Percentiles rank a stretch among this genome's conserved stretches.
phyloP scores from a whole-genome alignment of 2,888 invertebrate species.

The Griposia aprilina region DNA sequence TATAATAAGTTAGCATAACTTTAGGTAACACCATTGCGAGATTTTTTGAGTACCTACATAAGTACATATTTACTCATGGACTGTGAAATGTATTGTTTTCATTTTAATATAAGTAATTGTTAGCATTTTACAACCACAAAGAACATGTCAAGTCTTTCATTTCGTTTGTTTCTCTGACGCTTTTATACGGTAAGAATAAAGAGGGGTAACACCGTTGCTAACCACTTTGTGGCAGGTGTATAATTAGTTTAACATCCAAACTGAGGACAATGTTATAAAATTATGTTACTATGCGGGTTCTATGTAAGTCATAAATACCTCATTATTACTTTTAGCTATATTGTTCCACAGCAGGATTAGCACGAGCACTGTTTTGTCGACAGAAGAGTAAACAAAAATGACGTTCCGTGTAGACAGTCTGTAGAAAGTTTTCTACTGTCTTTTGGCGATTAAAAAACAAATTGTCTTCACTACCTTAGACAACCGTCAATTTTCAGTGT shows the following conservation, averaged over 20 bases:
- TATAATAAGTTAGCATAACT: slow-evolving; percentile 37
- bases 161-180: slow-evolving; percentile 28
- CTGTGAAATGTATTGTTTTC: slow-evolving; percentile 34
- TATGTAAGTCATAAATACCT: neutral
- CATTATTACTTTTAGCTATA: neutral
- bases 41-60: slow-evolving; percentile 12
- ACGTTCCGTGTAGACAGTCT: too few species aligned
- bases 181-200: slow-evolving; percentile 21
- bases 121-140: slow-evolving; percentile 50
- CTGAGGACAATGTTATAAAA: neutral
- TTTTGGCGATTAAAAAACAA: too few species aligned
- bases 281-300: neutral
- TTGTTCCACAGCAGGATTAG: too few species aligned
- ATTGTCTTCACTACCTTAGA: too few species aligned
- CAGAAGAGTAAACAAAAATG: too few species aligned
- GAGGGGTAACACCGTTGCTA: slow-evolving; percentile 17
- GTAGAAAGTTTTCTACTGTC: too few species aligned
- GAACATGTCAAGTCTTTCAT: slow-evolving; percentile 50
- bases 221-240: slow-evolving; percentile 4
- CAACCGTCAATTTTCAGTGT: too few species aligned
- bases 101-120: slow-evolving; percentile 54
- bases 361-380: too few species aligned
- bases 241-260: slow-evolving; percentile 18
- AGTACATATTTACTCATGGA: slow-evolving; percentile 7
- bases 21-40: slow-evolving; percentile 23